These are phyloP conservation scores for Trypoxylon attenuatum DNA, from an alignment of 2,888 invertebrate species.

Conservation along the genomic window DNA sequence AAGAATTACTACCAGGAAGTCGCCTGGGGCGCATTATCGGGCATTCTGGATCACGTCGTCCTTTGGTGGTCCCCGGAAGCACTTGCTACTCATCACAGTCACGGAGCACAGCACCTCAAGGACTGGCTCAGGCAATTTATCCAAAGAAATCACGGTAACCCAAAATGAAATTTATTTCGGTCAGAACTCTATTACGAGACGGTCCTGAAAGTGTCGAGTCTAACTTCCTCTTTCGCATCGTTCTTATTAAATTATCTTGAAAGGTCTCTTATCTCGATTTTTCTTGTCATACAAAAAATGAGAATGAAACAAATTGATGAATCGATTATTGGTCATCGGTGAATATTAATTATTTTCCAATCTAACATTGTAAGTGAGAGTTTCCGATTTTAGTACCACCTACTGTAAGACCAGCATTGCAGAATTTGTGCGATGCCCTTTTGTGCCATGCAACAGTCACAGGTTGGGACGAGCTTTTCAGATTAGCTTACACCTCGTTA, in stretches of 20 bases:
- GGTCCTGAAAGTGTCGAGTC: too few relatives aligned
- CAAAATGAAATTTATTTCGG: constrained; percentile 51
- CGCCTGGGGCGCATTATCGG: constrained; percentile 88
- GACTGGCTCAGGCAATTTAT: constrained; percentile 68
- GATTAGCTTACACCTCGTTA: constrained; percentile 76
- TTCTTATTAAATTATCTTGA: too few relatives aligned
- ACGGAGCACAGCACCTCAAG: constrained; percentile 65
- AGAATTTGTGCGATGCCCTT: constrained; percentile 85
- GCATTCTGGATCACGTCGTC: constrained; percentile 86
- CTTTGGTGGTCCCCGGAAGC: constrained; percentile 90
- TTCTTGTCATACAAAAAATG: too few relatives aligned
- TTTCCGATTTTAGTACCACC: constrained; percentile 76
- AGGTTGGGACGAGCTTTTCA: constrained; percentile 85
- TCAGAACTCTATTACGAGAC: not conserved
- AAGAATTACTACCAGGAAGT: constrained; percentile 84
- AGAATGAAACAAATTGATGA: too few relatives aligned
- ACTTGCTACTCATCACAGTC: constrained; percentile 78
- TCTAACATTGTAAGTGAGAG: too few relatives aligned
- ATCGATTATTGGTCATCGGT: too few relatives aligned
- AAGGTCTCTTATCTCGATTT: too few relatives aligned
- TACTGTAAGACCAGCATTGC: constrained; percentile 82
- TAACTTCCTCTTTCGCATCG: too few relatives aligned
- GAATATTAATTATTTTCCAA: too few relatives aligned
- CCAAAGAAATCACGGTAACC: constrained; percentile 58
- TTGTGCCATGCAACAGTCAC: constrained; percentile 87